Evolutionary conservation across 2,113 vertebrate genomes (phyloP).

Genomic region (Nestor notabilis): DNA sequence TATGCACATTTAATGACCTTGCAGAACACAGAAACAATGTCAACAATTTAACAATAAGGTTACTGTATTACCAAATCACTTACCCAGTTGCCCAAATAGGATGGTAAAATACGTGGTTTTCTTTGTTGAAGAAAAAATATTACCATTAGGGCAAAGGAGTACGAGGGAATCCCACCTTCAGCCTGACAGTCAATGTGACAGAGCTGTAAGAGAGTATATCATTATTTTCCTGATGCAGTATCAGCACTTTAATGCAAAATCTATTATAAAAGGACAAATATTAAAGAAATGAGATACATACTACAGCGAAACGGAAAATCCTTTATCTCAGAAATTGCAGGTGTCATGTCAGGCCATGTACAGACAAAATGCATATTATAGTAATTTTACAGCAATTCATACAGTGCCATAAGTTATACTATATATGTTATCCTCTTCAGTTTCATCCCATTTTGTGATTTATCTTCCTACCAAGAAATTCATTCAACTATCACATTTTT

Average conservation of each 20-base stretch:
- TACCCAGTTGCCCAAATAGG: conserved; percentile 94
- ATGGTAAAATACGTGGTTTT: conserved; percentile 88
- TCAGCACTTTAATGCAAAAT: neutral
- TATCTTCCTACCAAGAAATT: neutral
- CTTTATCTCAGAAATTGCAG: neutral
- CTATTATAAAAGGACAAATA: neutral
- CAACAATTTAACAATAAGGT: neutral
- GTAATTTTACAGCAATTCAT: neutral
- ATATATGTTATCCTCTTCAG: neutral
- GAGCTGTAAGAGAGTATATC: conserved; percentile 76
- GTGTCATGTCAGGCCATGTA: fast-evolving
- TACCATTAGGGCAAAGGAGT: conserved; percentile 97
- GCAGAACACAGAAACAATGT: neutral
- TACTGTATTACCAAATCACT: neutral
- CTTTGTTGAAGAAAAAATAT: conserved; percentile 99
- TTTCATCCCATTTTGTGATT: neutral
- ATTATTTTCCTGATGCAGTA: neutral
- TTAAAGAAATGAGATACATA: neutral
- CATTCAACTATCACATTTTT: neutral
- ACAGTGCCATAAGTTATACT: neutral
- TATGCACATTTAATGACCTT: neutral
- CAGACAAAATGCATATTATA: neutral
- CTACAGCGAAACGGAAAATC: neutral
- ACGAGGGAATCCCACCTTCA: conserved; percentile 96
- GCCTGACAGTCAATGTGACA: conserved; percentile 97